Evolutionary conservation across 30 jellyfish, hydroid and myxozoan species (phyloP).

Genomic region (Morbakka virulenta): DNA sequence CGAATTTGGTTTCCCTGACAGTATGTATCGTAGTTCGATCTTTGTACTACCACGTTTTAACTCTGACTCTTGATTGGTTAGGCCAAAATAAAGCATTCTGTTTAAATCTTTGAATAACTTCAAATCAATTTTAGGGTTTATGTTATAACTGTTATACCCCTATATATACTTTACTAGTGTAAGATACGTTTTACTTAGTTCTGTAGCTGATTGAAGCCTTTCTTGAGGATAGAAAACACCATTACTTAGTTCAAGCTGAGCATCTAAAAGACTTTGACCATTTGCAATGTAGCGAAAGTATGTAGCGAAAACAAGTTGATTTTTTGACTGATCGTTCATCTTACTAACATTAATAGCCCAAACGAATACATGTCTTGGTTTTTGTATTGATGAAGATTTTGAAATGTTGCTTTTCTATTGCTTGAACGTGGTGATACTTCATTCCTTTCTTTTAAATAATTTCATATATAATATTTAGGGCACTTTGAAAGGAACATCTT

Average conservation of each 20-base stretch:
- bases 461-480: background rate
- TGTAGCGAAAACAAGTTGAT: background rate
- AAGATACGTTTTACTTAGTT: background rate
- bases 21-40: too few species aligned
- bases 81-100: conserved; percentile 18
- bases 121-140: background rate
- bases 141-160: background rate
- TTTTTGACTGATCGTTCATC: background rate
- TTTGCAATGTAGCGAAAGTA: too few species aligned
- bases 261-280: background rate
- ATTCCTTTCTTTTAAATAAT: conserved; percentile 9
- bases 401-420: conserved; percentile 2
- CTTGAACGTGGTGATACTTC: conserved; percentile 11
- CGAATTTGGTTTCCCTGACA: conserved; percentile 28
- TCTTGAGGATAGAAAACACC: conserved; percentile 6
- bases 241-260: conserved; percentile 6
- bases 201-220: background rate
- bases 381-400: too few species aligned
- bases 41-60: conserved; percentile 18
- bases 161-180: background rate
- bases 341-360: conserved; percentile 4
- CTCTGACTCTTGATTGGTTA: conserved; percentile 4
- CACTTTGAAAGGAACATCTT: background rate
- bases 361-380: too few species aligned
- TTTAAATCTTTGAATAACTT: conserved; percentile 4